Evolutionary conservation across 2,797 vertebrate genomes (phyloP).

Genomic region (Megalops cyprinoides): DNA sequence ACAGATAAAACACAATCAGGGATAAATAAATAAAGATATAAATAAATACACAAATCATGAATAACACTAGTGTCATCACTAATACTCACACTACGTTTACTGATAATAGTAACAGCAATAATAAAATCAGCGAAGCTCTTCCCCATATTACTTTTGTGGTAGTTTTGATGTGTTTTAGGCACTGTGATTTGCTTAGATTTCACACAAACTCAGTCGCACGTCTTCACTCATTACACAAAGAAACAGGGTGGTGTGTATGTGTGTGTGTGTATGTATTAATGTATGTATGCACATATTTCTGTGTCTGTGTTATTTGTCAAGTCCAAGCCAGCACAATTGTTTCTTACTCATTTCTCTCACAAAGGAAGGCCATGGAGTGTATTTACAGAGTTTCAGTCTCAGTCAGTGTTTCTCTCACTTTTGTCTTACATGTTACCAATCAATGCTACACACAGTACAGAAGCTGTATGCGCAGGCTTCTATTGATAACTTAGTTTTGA

Average conservation of each 20-base stretch:
- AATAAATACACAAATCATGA: conserved; percentile 31
- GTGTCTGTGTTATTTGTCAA: not conserved
- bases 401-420: not conserved
- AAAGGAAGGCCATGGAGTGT: conserved; percentile 25
- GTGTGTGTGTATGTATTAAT: conserved; percentile 16
- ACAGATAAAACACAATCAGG: conserved; percentile 11
- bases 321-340: conserved; percentile 2
- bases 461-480: not conserved
- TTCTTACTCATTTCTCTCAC: not conserved
- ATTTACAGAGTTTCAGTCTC: conserved; percentile 16
- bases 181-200: conserved; percentile 24
- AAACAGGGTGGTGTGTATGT: not conserved
- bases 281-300: not conserved
- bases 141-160: conserved; percentile 25
- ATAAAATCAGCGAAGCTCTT: conserved; percentile 20
- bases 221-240: not conserved
- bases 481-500: not conserved
- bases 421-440: not conserved
- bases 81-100: conserved; percentile 3
- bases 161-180: conserved; percentile 28
- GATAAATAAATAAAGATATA: conserved; percentile 19
- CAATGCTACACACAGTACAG: not conserved
- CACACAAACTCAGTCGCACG: conserved; percentile 1
- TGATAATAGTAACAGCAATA: conserved; percentile 21
- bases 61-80: conserved; percentile 16